Percentiles rank a stretch among this genome's conserved stretches.
These are phyloP conservation scores for Spongilla lacustris DNA, from an alignment of 37 sponge, comb jelly and placozoan genomes.

Conservation along the genomic window DNA sequence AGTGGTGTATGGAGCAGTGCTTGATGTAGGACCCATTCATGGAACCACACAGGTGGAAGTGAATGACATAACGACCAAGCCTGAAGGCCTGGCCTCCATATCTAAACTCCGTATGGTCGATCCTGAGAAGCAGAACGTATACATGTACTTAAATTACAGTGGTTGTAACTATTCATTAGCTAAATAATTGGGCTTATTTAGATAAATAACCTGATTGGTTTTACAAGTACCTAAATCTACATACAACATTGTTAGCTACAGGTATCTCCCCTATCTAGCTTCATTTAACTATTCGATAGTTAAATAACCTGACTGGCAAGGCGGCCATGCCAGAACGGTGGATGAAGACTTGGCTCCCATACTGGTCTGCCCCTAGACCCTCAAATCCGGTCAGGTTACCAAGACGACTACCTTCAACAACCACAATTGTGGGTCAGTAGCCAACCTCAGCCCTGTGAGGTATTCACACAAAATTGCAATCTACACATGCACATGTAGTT, in stretches of 20 bases:
- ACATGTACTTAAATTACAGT: slow-evolving; percentile 78
- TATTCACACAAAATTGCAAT: too few relatives aligned
- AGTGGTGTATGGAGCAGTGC: slow-evolving; percentile 91
- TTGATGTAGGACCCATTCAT: slow-evolving; percentile 87
- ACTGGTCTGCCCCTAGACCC: slow-evolving; percentile 71
- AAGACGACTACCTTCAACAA: slow-evolving; percentile 61
- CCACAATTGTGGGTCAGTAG: slow-evolving; percentile 83
- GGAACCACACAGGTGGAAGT: slow-evolving; percentile 93
- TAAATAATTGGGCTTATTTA: too few relatives aligned
- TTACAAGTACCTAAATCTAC: too few relatives aligned
- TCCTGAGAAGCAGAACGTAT: slow-evolving; percentile 49
- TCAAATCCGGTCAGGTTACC: slow-evolving; percentile 12
- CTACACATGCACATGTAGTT: too few relatives aligned
- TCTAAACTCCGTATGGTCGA: slow-evolving; percentile 85
- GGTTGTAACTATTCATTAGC: slow-evolving; percentile 95
- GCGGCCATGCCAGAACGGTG: slow-evolving; percentile 76
- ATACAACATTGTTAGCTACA: too few relatives aligned
- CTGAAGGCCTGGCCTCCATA: slow-evolving; percentile 96
- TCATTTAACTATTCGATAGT: too few relatives aligned
- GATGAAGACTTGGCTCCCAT: slow-evolving; percentile 81
- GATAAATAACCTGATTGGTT: too few relatives aligned
- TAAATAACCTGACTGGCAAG: slow-evolving; percentile 67
- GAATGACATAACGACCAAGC: slow-evolving; percentile 95
- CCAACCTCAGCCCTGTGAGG: slow-evolving; percentile 90
- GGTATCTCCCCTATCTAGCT: too few relatives aligned